These are phyloP conservation scores for Dissostichus mawsoni DNA, from an alignment of 2,113 vertebrate species.

Conservation along the genomic window DNA sequence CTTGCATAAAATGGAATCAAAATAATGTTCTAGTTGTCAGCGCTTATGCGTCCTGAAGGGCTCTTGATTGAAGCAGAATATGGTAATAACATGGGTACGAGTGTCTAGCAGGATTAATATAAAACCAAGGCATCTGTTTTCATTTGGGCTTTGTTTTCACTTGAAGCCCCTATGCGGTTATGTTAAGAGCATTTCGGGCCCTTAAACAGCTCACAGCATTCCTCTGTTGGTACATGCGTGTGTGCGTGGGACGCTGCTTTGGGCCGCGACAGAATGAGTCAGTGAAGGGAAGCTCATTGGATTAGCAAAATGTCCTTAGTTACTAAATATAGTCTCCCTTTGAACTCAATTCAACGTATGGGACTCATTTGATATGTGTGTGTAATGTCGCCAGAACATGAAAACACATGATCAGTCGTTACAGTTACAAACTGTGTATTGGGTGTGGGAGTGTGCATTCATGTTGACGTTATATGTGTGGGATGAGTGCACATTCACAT, in stretches of 20 bases:
- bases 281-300: constrained; percentile 19
- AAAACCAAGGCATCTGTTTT: constrained; percentile 73
- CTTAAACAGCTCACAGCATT: constrained; percentile 48
- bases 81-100: constrained; percentile 36
- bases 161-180: constrained; percentile 57
- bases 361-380: constrained; percentile 68
- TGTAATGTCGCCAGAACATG: constrained; percentile 47
- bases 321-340: constrained; percentile 71
- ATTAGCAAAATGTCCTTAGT: constrained; percentile 47
- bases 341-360: constrained; percentile 61
- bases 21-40: constrained; percentile 37
- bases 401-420: constrained; percentile 66
- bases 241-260: constrained; percentile 20
- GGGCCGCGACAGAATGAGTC: constrained; percentile 39
- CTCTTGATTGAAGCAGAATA: constrained; percentile 42
- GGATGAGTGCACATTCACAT: not conserved
- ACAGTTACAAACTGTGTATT: constrained; percentile 36
- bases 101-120: constrained; percentile 51
- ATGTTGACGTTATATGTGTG: not conserved
- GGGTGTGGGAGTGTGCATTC: constrained; percentile 18
- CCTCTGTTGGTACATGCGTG: constrained; percentile 35
- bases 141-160: constrained; percentile 65
- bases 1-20: constrained; percentile 25
- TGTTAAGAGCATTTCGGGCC: constrained; percentile 52
- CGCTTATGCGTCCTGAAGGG: constrained; percentile 18